phyloP scores from a whole-genome alignment of 2,113 vertebrate genomes.

The Myiopsitta monachus region DNA sequence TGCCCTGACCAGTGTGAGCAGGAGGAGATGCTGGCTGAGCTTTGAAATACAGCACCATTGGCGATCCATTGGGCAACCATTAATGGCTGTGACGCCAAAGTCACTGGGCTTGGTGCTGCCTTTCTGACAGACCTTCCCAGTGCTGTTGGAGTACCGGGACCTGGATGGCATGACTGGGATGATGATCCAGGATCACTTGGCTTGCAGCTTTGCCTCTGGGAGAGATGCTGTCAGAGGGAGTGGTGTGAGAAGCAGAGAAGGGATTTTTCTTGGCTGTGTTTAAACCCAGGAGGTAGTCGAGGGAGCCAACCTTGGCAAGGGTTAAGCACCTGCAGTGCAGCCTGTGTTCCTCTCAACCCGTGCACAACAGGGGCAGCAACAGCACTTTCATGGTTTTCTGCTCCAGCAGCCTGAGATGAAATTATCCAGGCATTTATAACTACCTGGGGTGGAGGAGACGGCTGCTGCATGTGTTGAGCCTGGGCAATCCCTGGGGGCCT shows the following conservation, averaged over 20 bases:
- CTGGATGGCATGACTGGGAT: rapidly evolving
- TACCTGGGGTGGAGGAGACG: rapidly evolving
- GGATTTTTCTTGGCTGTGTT: not conserved
- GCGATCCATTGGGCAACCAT: not conserved
- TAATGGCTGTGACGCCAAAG: not conserved
- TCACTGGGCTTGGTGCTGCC: not conserved
- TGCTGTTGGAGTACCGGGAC: not conserved
- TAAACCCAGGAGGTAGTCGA: not conserved
- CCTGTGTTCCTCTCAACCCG: not conserved
- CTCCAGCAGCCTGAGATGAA: not conserved
- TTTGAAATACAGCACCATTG: not conserved
- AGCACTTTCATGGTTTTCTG: not conserved
- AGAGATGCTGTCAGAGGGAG: not conserved
- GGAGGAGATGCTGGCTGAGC: not conserved
- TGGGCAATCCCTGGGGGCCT: not conserved
- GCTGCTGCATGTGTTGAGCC: not conserved
- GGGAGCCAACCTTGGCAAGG: not conserved
- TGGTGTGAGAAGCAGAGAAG: not conserved
- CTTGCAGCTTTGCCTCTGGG: not conserved
- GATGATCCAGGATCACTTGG: not conserved
- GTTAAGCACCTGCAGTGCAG: not conserved
- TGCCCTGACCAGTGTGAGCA: rapidly evolving
- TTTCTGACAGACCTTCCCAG: not conserved
- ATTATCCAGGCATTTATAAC: not conserved
- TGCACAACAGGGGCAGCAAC: not conserved